Base-by-base conservation (phyloP, 2,888 invertebrate genomes). In the Ctenicera cuprea region DNA sequence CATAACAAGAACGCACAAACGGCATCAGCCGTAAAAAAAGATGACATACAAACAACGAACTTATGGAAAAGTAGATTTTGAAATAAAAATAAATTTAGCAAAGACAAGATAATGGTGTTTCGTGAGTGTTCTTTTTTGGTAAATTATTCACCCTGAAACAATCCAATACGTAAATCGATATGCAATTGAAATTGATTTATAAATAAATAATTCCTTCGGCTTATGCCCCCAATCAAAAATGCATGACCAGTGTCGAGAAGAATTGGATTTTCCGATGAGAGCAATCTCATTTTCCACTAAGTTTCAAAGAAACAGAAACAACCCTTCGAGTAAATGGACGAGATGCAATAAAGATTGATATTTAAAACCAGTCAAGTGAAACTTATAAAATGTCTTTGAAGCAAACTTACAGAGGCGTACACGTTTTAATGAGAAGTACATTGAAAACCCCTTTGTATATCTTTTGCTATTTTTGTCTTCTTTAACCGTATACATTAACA, bases 331-430 rank as follows among this genome's bases (percentile, higher is more conserved):
- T 38, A 59, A 59, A 59, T 59, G 38, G 38, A 38, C 30, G n/a
- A 38, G 59, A 18, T 59, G 38, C 38, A 59, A 54, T 54, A 54
- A 54, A 59, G 37, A 59, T 37, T 59, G 38, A 59, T 59, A 59
- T 38, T 59, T 59, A 38, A 59, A 59, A 37, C 20, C 59, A 59
- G 59, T 38, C 38, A n/a, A 59, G 37, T 20, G 59, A 16, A 4
- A 37, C 16, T 59, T 59, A 38, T 37, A 20, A 37, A 59, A 59
- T 59, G 18, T 38, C 59, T 59, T 59, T 59, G 16, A 14, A 38
- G 38, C 20, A 33, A 9, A 57, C 37, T 59, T 59, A 59, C 20
- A 20, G 4, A 59, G 38, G 59, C 59, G 59, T 59, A 14, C 18
- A 18, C 14, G 18, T 38, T 59, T 59, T 38, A 59, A 59, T 59